Evolutionary conservation across 2,888 invertebrate genomes (phyloP), one percentile per base, ranked within the genome.

Genomic region (Synanthedon formicaeformis): DNA sequence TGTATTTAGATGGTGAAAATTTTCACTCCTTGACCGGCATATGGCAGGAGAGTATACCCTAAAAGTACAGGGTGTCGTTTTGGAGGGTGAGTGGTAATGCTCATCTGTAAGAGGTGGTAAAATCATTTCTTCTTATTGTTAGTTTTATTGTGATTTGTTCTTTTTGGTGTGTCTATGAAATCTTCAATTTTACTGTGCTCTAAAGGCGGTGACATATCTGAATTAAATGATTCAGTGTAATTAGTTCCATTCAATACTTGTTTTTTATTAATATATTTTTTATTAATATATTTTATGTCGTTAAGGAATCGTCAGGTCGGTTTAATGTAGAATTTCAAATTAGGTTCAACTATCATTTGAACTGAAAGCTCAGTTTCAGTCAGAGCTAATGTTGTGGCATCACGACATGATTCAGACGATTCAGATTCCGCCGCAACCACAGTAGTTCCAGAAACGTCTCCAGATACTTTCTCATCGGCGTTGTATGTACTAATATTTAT

Each of bases 341-440:
- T 64, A 41, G 81, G 78, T 56, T 73, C 75, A 13, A 78, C 63
- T 8, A 81, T 72, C 0, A 78, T 82, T 57, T 85, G 60, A 78
- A 81, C 96, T 0, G 95, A 95, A n/a, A 95, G 81, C 69, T 96
- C 96, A 0, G 95, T 95, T 75, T 96, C 96, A 0, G 95, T 95
- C 11, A 95, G 81, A 2, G 91, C 93, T 1, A 93, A 90, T 0
- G 92, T 92, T 0, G 92, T 92, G 1, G 89, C 88, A 61, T 94
- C 93, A 2, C 91, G 91, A 53, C 92, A 90, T 0, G 93, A 93
- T 60, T 92, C 92, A 0, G 93, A 93, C 0, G 85, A 85, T 53
- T 81, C 81, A 0, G 84, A 80, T 40, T 82, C 83, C 1, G 65
- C 60, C 81, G 89, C 63, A 80, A 90, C 55, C 0, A 76, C 60